Evolutionary conservation across 2,797 vertebrate species (phyloP).

Genomic region (Helicolenus hilgendorfi): DNA sequence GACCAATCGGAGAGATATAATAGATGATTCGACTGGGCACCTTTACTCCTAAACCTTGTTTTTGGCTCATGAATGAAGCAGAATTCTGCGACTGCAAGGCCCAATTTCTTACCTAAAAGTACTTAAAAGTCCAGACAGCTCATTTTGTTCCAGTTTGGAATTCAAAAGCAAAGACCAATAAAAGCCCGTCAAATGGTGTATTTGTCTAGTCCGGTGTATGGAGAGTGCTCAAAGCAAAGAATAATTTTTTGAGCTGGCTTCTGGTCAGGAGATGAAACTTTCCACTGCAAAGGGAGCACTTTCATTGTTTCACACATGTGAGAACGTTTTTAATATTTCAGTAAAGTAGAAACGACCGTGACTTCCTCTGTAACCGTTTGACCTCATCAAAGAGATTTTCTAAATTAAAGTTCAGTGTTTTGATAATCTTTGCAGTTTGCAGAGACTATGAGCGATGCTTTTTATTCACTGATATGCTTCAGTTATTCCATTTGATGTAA

Average conservation of each 20-base stretch:
- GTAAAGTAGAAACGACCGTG: not conserved
- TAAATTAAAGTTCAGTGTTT: not conserved
- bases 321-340: not conserved
- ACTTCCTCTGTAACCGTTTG: not conserved
- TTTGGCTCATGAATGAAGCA: not conserved
- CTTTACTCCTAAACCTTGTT: constrained; percentile 8
- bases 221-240: not conserved
- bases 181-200: not conserved
- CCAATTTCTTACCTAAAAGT: not conserved
- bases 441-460: not conserved
- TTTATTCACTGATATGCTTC: not conserved
- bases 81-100: not conserved
- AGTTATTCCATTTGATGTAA: not conserved
- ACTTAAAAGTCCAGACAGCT: not conserved
- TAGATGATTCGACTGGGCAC: not conserved
- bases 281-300: not conserved
- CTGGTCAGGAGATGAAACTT: not conserved
- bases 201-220: not conserved
- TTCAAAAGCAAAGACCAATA: not conserved
- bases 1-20: not conserved
- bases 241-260: not conserved
- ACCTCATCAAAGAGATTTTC: not conserved
- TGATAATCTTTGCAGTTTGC: not conserved
- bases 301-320: not conserved
- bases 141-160: not conserved